Conservation (phyloP, 2,888 invertebrate species). For the Cacoxenus indagator region DNA sequence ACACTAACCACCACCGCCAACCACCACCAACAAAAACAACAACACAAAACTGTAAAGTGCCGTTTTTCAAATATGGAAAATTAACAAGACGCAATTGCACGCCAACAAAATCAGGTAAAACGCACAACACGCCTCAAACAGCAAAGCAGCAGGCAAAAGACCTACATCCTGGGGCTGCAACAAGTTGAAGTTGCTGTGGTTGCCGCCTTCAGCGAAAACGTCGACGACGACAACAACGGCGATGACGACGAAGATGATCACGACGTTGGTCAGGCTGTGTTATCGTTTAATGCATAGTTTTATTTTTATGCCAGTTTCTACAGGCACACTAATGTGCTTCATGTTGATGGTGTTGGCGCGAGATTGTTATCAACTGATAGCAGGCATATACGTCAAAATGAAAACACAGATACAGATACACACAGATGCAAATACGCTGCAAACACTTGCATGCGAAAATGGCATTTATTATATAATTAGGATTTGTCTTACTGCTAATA, state of each 20-base stretch:
- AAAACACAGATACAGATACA: constrained; percentile 48
- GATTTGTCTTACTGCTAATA: constrained; percentile 67
- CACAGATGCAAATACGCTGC: too few relatives aligned
- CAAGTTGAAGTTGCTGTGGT: constrained; percentile 16
- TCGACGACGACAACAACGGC: constrained; percentile 16
- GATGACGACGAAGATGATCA: constrained; percentile 36
- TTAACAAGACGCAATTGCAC: constrained; percentile 63
- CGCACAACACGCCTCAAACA: constrained; percentile 51
- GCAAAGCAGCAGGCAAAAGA: constrained; percentile 3
- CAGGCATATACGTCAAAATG: too few relatives aligned
- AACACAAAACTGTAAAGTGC: constrained; percentile 55
- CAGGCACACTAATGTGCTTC: not conserved
- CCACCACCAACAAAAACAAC: not conserved
- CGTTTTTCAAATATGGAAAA: constrained; percentile 64
- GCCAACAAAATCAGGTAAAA: not conserved
- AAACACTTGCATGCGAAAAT: constrained; percentile 59
- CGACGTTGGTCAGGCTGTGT: constrained; percentile 36
- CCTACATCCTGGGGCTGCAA: constrained; percentile 26
- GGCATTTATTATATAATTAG: constrained; percentile 69
- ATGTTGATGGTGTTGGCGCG: not conserved
- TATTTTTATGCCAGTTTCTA: constrained; percentile 33
- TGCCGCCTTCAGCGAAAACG: constrained; percentile 35
- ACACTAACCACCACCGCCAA: not conserved
- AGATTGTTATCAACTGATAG: constrained; percentile 13
- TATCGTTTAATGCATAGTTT: not conserved